A percentile compares a stretch with the other conserved stretches of the same genome.
Conservation (phyloP, 2,888 invertebrate species). For the Sesamia inferens region DNA sequence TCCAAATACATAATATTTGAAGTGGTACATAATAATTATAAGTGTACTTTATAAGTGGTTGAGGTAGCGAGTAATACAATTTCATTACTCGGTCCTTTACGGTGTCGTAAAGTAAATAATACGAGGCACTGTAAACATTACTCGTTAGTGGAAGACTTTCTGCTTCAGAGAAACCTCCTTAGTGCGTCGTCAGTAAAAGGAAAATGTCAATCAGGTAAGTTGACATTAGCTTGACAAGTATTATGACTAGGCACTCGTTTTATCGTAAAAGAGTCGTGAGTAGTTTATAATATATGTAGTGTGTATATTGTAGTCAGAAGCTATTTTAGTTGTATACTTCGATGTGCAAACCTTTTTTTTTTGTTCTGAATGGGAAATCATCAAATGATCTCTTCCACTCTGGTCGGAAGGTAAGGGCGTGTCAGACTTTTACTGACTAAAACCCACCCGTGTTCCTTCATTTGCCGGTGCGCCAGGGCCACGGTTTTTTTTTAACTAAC, state of each 20-base stretch:
- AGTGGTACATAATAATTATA: slow-evolving; percentile 8
- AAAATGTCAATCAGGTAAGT: slow-evolving; percentile 40
- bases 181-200: slow-evolving; percentile 12
- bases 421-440: too few relatives aligned
- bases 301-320: neutral
- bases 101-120: slow-evolving; percentile 52
- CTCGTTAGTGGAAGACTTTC: slow-evolving; percentile 15
- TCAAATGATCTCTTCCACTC: too few relatives aligned
- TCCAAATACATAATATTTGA: slow-evolving; percentile 18
- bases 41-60: slow-evolving; percentile 32
- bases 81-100: slow-evolving; percentile 51
- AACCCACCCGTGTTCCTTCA: too few relatives aligned
- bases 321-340: neutral
- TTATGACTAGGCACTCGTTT: slow-evolving; percentile 24
- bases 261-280: neutral
- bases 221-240: slow-evolving; percentile 26
- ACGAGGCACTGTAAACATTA: slow-evolving; percentile 41
- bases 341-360: neutral
- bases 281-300: slow-evolving; percentile 19
- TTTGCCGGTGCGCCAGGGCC: too few relatives aligned
- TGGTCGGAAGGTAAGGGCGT: too few relatives aligned
- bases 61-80: slow-evolving; percentile 53
- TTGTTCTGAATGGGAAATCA: too few relatives aligned
- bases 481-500: too few relatives aligned
- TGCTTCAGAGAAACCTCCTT: slow-evolving; percentile 23